These are phyloP conservation scores for Cephalopachus bancanus DNA, from an alignment of 2,797 vertebrate genomes.

Conservation along the genomic window DNA sequence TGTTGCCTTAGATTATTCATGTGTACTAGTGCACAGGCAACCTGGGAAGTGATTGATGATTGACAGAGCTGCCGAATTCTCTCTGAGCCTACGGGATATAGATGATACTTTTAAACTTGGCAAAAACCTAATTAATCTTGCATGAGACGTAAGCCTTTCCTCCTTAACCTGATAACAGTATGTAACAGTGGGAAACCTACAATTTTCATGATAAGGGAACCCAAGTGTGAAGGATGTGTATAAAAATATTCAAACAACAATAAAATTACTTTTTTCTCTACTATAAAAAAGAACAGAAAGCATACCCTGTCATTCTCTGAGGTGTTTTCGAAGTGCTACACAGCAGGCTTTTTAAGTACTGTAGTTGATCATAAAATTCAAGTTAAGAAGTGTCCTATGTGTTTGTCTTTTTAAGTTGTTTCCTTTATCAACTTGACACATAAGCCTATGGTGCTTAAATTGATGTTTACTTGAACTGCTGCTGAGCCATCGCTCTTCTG, in stretches of 20 bases:
- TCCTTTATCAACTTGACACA: slow-evolving; percentile 75
- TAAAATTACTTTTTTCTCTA: slow-evolving; percentile 67
- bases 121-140: slow-evolving; percentile 87
- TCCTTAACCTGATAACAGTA: slow-evolving; percentile 75
- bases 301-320: slow-evolving; percentile 67
- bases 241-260: slow-evolving; percentile 75
- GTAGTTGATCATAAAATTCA: slow-evolving; percentile 75
- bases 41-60: slow-evolving; percentile 81
- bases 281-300: slow-evolving; percentile 65
- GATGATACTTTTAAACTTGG: slow-evolving; percentile 83
- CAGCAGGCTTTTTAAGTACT: slow-evolving; percentile 66
- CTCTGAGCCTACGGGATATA: slow-evolving; percentile 80
- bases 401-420: slow-evolving; percentile 80
- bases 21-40: neutral
- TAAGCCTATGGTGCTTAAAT: slow-evolving; percentile 69
- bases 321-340: slow-evolving; percentile 23
- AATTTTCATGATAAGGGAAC: slow-evolving; percentile 75
- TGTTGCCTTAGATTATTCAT: neutral
- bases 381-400: slow-evolving; percentile 76
- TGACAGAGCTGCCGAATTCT: slow-evolving; percentile 70
- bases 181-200: slow-evolving; percentile 64
- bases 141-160: slow-evolving; percentile 77
- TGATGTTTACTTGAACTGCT: slow-evolving; percentile 78
- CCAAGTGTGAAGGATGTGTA: slow-evolving; percentile 64
- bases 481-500: slow-evolving; percentile 65